Evolutionary conservation across 2,113 vertebrate species (phyloP).

Genomic region (Pteruthius melanotis): DNA sequence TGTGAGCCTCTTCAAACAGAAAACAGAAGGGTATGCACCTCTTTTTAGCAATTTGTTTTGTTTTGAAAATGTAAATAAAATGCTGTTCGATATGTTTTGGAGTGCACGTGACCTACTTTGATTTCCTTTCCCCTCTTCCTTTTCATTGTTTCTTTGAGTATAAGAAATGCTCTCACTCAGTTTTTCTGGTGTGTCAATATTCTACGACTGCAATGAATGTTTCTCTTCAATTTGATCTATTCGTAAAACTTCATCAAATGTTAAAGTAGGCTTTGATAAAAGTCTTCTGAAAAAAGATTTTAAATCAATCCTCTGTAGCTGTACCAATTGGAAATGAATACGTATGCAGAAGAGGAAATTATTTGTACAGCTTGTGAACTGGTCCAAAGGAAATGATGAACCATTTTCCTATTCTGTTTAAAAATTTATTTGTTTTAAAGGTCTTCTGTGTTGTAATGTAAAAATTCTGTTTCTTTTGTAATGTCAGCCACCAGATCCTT

Average conservation of each 20-base stretch:
- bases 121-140: not conserved
- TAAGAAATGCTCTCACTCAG: not conserved
- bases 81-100: not conserved
- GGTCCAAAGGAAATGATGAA: not conserved
- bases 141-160: not conserved
- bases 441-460: not conserved
- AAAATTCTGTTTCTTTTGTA: not conserved
- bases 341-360: not conserved
- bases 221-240: not conserved
- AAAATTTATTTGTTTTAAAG: not conserved
- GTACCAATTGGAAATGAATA: not conserved
- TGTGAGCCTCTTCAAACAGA: not conserved
- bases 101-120: not conserved
- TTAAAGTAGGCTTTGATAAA: not conserved
- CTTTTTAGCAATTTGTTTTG: not conserved
- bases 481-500: not conserved
- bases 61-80: not conserved
- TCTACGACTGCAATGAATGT: not conserved
- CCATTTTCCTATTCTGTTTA: not conserved
- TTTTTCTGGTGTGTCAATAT: not conserved
- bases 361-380: not conserved
- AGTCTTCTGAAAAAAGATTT: not conserved
- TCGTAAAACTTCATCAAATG: not conserved
- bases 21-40: not conserved
- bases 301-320: not conserved